A percentile compares a stretch with the other conserved stretches of the same genome.
Conservation (phyloP, 1,140 invertebrate genomes). For the Penaeus indicus region DNA sequence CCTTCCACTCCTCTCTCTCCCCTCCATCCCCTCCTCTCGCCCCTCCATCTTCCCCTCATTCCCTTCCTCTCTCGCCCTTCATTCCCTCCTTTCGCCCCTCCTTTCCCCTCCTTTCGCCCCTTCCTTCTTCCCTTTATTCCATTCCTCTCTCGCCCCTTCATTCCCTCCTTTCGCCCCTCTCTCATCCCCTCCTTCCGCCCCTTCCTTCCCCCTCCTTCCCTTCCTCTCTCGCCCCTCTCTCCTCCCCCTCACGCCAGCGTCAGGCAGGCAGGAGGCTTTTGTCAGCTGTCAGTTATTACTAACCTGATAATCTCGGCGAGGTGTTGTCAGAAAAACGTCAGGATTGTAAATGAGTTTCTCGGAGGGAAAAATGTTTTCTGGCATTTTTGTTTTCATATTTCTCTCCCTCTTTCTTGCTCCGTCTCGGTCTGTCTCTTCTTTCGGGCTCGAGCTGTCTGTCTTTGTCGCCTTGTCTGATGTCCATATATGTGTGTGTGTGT, state of each 20-base stretch:
- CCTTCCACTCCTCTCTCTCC: not conserved
- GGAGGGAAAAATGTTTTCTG: too few relatives aligned
- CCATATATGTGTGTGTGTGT: too few relatives aligned
- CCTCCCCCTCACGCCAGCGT: not conserved
- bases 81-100: not conserved
- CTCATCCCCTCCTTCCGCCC: not conserved
- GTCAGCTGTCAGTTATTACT: slow-evolving; percentile 13
- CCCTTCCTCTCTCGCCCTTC: not conserved
- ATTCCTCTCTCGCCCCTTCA: not conserved
- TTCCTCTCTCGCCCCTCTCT: not conserved
- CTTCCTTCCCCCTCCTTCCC: not conserved
- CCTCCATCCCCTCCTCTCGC: not conserved
- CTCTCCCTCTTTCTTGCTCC: too few relatives aligned
- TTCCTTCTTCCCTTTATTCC: not conserved
- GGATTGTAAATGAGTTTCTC: slow-evolving; percentile 1
- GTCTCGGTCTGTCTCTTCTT: too few relatives aligned
- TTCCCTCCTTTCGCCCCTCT: not conserved
- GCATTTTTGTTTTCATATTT: too few relatives aligned
- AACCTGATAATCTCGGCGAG: not conserved
- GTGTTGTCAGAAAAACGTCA: slow-evolving; percentile 23
- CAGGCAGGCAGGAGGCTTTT: not conserved
- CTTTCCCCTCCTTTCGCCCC: too few relatives aligned
- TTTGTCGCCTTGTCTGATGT: too few relatives aligned
- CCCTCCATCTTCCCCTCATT: not conserved
- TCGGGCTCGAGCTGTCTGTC: too few relatives aligned